Evolutionary conservation across 2,113 vertebrate species (phyloP).

Genomic region (Columba janthina): DNA sequence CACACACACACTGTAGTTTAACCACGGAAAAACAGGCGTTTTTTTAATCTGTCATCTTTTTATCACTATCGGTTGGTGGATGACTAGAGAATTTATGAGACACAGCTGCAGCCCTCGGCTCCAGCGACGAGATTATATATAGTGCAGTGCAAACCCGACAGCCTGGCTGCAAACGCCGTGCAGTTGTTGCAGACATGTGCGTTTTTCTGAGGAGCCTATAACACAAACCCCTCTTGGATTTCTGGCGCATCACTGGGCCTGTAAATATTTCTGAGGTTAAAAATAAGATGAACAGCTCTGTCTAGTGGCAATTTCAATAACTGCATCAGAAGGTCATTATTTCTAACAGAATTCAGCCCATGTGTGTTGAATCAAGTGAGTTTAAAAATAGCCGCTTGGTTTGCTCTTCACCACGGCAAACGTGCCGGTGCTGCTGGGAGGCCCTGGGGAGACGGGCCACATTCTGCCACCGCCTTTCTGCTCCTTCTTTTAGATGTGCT

Average conservation of each 20-base stretch:
- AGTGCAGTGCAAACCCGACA: neutral
- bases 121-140: neutral
- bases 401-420: neutral
- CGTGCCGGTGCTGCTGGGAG: neutral
- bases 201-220: neutral
- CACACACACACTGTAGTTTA: neutral
- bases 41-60: neutral
- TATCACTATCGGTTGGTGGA: neutral
- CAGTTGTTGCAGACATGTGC: neutral
- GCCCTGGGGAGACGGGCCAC: slow-evolving; percentile 10
- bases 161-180: neutral
- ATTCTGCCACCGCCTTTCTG: neutral
- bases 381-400: slow-evolving; percentile 29
- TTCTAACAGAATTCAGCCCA: neutral
- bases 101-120: neutral
- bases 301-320: slow-evolving; percentile 73
- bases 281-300: slow-evolving; percentile 74
- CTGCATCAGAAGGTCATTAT: slow-evolving; percentile 31
- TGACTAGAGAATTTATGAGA: neutral
- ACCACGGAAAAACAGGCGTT: neutral
- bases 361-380: slow-evolving; percentile 20
- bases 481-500: neutral
- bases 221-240: neutral
- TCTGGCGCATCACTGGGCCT: neutral
- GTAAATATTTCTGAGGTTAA: neutral